These are phyloP conservation scores for Portevinia maculata DNA, from an alignment of 2,888 invertebrate species.

Conservation along the genomic window DNA sequence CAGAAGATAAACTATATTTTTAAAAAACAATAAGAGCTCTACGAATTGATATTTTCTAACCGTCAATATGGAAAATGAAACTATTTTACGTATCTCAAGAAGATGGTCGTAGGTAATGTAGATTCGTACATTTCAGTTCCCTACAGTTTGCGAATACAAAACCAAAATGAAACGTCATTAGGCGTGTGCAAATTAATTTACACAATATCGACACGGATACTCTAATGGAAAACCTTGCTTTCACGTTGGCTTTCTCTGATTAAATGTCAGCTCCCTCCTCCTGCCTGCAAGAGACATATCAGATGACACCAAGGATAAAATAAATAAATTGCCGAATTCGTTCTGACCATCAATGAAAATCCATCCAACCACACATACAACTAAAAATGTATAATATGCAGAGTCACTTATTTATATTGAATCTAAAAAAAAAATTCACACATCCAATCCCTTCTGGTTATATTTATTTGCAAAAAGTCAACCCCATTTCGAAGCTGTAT, in stretches of 20 bases:
- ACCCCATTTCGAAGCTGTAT: constrained; percentile 18
- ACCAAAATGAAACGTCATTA: too few species aligned
- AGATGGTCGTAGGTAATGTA: too few species aligned
- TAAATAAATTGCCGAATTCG: constrained; percentile 42
- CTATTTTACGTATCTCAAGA: too few species aligned
- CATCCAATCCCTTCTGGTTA: constrained; percentile 28
- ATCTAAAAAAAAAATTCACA: constrained; percentile 68
- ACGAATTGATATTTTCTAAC: too few species aligned
- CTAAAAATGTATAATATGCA: constrained; percentile 35
- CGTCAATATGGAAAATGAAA: too few species aligned
- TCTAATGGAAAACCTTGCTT: constrained; percentile 16
- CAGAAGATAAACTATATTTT: too few species aligned
- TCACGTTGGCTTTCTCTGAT: too few species aligned
- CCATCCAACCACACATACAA: constrained; percentile 27
- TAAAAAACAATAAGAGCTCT: too few species aligned
- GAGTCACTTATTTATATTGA: constrained; percentile 61
- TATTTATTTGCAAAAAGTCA: constrained; percentile 51
- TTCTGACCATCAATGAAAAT: constrained; percentile 54
- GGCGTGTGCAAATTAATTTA: constrained; percentile 23
- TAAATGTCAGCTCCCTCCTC: constrained; percentile 2
- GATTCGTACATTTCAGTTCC: too few species aligned
- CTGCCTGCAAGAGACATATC: constrained; percentile 16
- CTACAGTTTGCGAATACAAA: too few species aligned
- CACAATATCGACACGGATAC: constrained; percentile 26
- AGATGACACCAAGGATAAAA: constrained; percentile 41